phyloP scores from a whole-genome alignment of 1,140 invertebrate genomes.

The Melitaea cinxia region DNA sequence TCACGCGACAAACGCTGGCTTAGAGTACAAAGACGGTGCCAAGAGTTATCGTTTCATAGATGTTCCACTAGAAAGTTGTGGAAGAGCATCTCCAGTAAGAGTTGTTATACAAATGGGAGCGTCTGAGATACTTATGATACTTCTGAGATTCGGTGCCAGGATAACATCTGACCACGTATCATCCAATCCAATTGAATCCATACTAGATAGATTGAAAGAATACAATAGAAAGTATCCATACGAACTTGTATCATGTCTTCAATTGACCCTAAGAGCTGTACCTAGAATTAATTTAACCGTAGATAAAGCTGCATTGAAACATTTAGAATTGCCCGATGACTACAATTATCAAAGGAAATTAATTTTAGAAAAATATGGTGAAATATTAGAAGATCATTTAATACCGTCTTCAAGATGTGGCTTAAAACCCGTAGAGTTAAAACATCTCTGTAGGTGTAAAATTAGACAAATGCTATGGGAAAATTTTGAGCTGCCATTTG shows the following conservation, averaged over 20 bases:
- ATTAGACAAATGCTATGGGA: conserved; percentile 85
- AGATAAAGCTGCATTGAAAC: conserved; percentile 56
- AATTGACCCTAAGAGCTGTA: conserved; percentile 85
- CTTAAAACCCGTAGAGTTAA: conserved; percentile 83
- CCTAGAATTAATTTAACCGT: conserved; percentile 72
- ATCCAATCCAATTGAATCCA: conserved; percentile 80
- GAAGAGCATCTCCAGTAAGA: conserved; percentile 84
- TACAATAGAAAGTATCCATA: conserved; percentile 84
- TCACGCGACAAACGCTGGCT: conserved; percentile 84
- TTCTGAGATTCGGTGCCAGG: conserved; percentile 87
- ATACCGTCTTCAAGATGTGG: conserved; percentile 84
- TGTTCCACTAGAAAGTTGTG: conserved; percentile 90
- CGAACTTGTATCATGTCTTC: conserved; percentile 85
- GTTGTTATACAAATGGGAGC: conserved; percentile 87
- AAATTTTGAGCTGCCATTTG: conserved; percentile 87
- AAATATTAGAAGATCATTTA: conserved; percentile 84
- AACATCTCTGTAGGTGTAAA: conserved; percentile 85
- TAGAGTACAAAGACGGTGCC: conserved; percentile 80
- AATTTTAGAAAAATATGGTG: conserved; percentile 84
- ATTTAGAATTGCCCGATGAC: conserved; percentile 64
- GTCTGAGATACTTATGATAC: conserved; percentile 87
- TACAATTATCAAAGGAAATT: conserved; percentile 81
- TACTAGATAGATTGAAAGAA: conserved; percentile 86
- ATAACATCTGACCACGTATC: conserved; percentile 77
- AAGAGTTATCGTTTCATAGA: conserved; percentile 86